Base-by-base conservation (phyloP, 2,113 vertebrate species). In the Hyaena hyaena region DNA sequence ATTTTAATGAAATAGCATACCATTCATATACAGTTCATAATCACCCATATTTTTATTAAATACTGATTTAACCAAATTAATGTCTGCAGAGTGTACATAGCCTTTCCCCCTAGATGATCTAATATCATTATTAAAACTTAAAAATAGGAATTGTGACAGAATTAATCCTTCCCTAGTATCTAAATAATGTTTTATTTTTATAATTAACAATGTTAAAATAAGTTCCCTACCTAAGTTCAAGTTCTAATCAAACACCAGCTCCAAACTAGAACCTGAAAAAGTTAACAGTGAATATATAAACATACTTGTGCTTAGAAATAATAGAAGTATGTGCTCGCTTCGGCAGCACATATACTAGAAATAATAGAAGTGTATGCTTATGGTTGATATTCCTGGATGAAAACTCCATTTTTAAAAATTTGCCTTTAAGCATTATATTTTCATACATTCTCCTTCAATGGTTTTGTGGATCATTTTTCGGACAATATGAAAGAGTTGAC, bases 1-100 rank as follows among this genome's bases (percentile, higher is more conserved):
- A 66, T 66, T 91, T 97, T 96, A 84, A 93, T 97, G 63, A 92
- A 95, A 95, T 69, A 88, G n/a, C 77, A 65, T 73, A 73, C 58
- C 50, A 87, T 86, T 95, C 74, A 83, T 53, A 86, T n/a, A 45
- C 24, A 93, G 89, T 93, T 85, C 81, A 66, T 50, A 89, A 80
- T 55, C 43, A 85, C 53, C 28, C 45, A 85, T 86, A 81, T 89
- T 96, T 93, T 97, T 82, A 97, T 91, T 95, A 95, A 94, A 80
- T 87, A 45, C 53, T 82, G 16, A 79, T 91, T 96, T 73, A 93
- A 93, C n/a, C 58, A 94, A 95, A 88, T 91, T 85, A n/a, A 88
- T 15, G 17, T 88, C 85, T 69, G 43, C 35, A 88, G 43, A 50
- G 15, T 80, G 1, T 76, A 53, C 3, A 84, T 84, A 94, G 77